These are phyloP conservation scores for Procambarus virginalis DNA, from an alignment of 1,140 invertebrate species.

Conservation along the genomic window DNA sequence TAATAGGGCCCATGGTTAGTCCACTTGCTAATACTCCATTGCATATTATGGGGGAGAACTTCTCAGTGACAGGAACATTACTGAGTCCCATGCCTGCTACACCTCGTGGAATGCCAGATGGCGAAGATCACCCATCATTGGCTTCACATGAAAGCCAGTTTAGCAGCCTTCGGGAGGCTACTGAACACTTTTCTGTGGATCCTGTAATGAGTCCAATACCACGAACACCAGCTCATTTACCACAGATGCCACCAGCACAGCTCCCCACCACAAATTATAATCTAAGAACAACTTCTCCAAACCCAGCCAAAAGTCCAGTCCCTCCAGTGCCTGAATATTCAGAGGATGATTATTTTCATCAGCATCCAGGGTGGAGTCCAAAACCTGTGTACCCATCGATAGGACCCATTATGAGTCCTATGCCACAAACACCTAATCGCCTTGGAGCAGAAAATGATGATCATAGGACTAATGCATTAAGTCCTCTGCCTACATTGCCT, in stretches of 20 bases:
- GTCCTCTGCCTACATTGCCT: constrained; percentile 46
- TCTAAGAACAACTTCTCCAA: neutral
- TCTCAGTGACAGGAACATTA: constrained; percentile 17
- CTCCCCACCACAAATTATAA: neutral
- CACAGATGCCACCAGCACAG: constrained; percentile 35
- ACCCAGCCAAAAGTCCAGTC: constrained; percentile 34
- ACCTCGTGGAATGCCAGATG: constrained; percentile 6
- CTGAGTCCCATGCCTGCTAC: constrained; percentile 41
- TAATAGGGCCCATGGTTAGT: constrained; percentile 41
- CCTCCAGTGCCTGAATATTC: constrained; percentile 30
- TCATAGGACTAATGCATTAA: neutral
- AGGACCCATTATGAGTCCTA: constrained; percentile 44
- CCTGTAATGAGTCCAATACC: constrained; percentile 56
- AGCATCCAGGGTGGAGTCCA: constrained; percentile 44
- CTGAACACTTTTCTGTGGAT: constrained; percentile 33
- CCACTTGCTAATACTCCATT: constrained; percentile 45
- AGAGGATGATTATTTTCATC: constrained; percentile 25
- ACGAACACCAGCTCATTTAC: constrained; percentile 43
- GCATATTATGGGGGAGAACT: constrained; percentile 34
- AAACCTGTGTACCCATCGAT: constrained; percentile 59
- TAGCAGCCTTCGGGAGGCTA: constrained; percentile 33
- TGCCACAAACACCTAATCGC: constrained; percentile 49
- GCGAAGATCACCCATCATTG: neutral
- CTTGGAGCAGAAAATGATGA: neutral
- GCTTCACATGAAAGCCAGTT: neutral